phyloP scores from a whole-genome alignment of 2,113 vertebrate genomes.

The Callaeas wilsoni region DNA sequence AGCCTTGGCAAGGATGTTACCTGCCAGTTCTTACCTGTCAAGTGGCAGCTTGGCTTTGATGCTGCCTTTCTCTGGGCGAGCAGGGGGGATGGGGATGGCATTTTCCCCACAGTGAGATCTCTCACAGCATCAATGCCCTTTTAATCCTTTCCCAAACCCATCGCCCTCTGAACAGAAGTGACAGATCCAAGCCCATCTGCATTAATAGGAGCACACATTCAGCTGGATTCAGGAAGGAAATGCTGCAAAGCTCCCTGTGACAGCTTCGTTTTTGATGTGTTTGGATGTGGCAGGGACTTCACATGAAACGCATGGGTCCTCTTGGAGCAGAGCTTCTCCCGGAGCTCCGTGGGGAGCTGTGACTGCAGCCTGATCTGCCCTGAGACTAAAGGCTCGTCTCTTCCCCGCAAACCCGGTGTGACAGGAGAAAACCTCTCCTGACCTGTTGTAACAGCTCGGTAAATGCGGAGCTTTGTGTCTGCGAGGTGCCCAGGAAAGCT shows the following conservation, averaged over 20 bases:
- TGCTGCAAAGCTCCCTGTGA: not conserved
- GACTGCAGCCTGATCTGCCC: not conserved
- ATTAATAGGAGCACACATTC: not conserved
- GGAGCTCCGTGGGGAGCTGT: not conserved
- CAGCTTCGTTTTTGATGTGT: not conserved
- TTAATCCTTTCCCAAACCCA: not conserved
- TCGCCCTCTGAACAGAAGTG: not conserved
- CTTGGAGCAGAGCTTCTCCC: conserved; percentile 11
- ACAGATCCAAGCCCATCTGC: not conserved
- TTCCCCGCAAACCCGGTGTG: not conserved
- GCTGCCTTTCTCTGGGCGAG: not conserved
- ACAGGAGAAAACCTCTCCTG: not conserved
- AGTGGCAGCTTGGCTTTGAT: not conserved
- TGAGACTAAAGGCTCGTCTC: not conserved
- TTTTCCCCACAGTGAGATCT: not conserved
- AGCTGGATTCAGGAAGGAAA: not conserved
- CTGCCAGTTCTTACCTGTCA: conserved; percentile 43
- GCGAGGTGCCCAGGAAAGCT: not conserved
- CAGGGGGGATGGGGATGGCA: not conserved
- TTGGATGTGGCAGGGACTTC: conserved; percentile 8
- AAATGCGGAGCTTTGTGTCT: not conserved
- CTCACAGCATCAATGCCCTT: not conserved
- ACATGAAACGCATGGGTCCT: not conserved
- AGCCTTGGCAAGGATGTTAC: not conserved
- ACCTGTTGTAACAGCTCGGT: not conserved